phyloP scores from a whole-genome alignment of 2,113 vertebrate genomes.

The Otus sunia region DNA sequence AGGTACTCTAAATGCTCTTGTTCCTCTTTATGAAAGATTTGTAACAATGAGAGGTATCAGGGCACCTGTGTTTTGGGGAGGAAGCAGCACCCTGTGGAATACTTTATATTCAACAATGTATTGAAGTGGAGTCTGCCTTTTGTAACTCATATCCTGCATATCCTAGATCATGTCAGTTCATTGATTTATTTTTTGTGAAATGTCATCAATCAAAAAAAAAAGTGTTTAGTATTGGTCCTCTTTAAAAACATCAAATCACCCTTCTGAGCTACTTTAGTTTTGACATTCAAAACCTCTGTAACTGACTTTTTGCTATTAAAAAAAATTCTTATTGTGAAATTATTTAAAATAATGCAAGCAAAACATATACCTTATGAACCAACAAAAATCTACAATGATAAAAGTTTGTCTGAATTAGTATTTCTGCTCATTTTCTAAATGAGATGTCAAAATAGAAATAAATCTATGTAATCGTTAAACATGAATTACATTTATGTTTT shows the following conservation, averaged over 20 bases:
- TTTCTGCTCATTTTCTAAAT: slow-evolving; percentile 30
- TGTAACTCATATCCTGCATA: neutral
- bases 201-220: neutral
- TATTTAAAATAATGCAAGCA: neutral
- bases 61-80: neutral
- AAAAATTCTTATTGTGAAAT: neutral
- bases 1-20: neutral
- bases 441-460: slow-evolving; percentile 18
- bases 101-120: neutral
- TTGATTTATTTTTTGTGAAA: neutral
- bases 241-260: neutral
- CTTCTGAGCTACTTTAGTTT: neutral
- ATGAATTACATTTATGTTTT: slow-evolving; percentile 38
- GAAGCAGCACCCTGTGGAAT: neutral
- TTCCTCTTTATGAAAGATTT: neutral
- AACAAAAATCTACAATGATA: neutral
- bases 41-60: neutral
- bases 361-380: neutral
- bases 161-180: neutral
- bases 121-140: neutral
- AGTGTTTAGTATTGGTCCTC: rapidly evolving
- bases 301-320: neutral
- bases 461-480: neutral
- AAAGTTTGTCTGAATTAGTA: neutral
- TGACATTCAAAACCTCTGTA: neutral